These are phyloP conservation scores for Thysanoteuthis rhombus DNA, from an alignment of 2,888 invertebrate genomes.

Conservation along the genomic window DNA sequence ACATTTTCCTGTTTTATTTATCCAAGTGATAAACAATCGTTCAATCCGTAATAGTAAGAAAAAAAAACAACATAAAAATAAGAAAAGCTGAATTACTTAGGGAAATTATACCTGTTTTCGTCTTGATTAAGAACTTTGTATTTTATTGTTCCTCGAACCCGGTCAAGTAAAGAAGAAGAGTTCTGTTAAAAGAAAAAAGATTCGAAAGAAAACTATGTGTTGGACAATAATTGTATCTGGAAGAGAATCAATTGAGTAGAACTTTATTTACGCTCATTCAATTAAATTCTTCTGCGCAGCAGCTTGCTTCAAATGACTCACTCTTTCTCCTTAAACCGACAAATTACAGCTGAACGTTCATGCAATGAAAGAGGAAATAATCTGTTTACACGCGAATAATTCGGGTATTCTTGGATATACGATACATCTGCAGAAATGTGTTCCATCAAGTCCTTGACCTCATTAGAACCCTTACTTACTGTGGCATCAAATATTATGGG, in stretches of 20 bases:
- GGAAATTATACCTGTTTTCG: not conserved
- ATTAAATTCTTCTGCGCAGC: not conserved
- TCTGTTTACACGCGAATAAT: no score
- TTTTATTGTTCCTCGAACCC: not conserved
- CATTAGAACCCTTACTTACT: no score
- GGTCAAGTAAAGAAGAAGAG: not conserved
- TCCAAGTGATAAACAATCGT: not conserved
- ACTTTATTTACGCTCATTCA: not conserved
- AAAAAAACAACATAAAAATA: not conserved
- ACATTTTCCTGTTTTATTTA: not conserved
- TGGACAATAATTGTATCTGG: slow-evolving; percentile 12
- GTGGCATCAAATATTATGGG: no score
- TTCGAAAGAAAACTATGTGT: not conserved
- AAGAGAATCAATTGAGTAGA: not conserved
- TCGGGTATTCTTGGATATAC: no score
- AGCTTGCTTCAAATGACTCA: not conserved
- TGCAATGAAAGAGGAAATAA: not conserved
- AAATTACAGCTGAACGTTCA: not conserved
- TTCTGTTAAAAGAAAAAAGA: not conserved
- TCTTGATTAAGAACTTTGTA: not conserved
- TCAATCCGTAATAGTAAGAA: not conserved
- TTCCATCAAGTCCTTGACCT: no score
- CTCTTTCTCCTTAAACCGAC: not conserved
- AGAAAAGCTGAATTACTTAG: not conserved
- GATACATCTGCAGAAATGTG: no score